Conservation (phyloP, 2,888 invertebrate genomes). For the Eudasyphora cyanicolor region DNA sequence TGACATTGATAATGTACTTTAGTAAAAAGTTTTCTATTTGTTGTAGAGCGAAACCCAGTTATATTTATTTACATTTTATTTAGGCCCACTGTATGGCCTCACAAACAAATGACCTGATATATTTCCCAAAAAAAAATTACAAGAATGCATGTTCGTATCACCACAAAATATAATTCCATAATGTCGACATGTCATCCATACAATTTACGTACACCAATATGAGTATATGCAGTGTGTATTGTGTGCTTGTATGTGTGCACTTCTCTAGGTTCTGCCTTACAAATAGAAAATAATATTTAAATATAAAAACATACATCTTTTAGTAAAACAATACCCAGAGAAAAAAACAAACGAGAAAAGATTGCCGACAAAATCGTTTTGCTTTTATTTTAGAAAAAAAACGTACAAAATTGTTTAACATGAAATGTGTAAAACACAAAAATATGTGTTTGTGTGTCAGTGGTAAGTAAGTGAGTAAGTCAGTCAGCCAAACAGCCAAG, state of each 20-base stretch:
- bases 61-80: too few relatives aligned
- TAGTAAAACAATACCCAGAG: not conserved
- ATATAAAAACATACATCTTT: not conserved
- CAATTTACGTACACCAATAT: not conserved
- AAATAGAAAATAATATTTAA: not conserved
- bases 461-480: constrained; percentile 4
- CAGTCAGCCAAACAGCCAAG: not conserved
- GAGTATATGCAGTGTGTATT: not conserved
- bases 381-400: not conserved
- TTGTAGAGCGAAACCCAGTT: too few relatives aligned
- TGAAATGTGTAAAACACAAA: not conserved
- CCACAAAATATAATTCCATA: constrained; percentile 13
- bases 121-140: too few relatives aligned
- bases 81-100: too few relatives aligned
- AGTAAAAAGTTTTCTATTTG: too few relatives aligned
- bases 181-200: constrained; percentile 1
- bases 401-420: not conserved
- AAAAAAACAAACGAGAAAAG: not conserved
- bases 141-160: not conserved
- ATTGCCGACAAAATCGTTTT: not conserved
- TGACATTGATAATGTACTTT: too few relatives aligned
- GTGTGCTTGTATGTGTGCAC: not conserved
- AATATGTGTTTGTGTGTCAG: not conserved
- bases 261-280: not conserved
- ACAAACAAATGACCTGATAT: too few relatives aligned